A percentile compares a stretch with the other conserved stretches of the same genome.
Conservation (phyloP, 2,113 vertebrate genomes). For the Cyanoderma ruficeps region DNA sequence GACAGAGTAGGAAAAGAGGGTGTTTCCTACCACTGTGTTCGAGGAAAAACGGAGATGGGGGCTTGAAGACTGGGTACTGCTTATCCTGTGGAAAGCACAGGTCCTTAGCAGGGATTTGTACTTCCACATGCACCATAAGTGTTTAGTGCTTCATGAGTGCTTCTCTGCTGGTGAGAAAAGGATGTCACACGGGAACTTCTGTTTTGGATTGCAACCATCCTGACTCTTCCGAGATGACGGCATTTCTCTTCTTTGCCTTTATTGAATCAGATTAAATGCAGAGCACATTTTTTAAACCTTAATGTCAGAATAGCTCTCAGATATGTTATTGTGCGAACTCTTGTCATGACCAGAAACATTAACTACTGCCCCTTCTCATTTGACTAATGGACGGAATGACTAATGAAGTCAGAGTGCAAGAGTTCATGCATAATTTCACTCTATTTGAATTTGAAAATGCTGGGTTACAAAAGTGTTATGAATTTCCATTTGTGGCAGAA, state of each 20-base stretch:
- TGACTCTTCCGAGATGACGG: neutral
- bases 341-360: neutral
- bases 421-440: neutral
- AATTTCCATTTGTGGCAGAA: neutral
- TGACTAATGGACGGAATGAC: neutral
- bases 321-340: neutral
- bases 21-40: neutral
- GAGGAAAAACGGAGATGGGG: neutral
- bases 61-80: neutral
- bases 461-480: neutral
- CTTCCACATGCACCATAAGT: accelerated
- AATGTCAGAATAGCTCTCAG: neutral
- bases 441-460: slow-evolving; percentile 1
- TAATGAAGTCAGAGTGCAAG: neutral
- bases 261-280: neutral
- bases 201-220: neutral
- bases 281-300: neutral
- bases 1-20: neutral
- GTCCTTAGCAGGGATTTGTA: neutral
- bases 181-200: neutral
- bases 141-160: neutral
- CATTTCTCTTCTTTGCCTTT: neutral
- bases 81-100: neutral
- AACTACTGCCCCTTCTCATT: neutral
- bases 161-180: neutral